Percentiles rank a stretch among this genome's conserved stretches.
Evolutionary conservation across 2,113 vertebrate species (phyloP).

Genomic region (Gyps fulvus): DNA sequence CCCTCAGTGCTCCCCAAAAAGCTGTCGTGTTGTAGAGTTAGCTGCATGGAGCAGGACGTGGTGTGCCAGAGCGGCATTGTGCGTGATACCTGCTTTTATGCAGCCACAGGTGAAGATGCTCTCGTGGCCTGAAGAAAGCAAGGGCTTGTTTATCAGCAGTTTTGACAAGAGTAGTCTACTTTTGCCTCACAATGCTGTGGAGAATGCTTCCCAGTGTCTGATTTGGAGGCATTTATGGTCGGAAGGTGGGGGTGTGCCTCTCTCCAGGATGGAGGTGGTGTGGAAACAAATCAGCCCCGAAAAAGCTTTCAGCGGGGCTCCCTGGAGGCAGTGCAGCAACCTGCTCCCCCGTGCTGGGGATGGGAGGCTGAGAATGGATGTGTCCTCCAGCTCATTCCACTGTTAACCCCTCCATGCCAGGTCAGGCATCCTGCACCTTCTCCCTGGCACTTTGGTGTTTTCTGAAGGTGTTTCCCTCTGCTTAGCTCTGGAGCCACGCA

Average conservation of each 20-base stretch:
- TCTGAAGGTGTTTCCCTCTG: neutral
- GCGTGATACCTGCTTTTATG: accelerated
- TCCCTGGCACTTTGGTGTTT: neutral
- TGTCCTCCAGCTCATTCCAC: neutral
- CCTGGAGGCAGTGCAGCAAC: neutral
- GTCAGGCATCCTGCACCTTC: neutral
- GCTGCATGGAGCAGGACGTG: accelerated
- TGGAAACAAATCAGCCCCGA: neutral
- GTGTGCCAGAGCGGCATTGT: accelerated
- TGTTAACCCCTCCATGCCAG: neutral
- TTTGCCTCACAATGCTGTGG: neutral
- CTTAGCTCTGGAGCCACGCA: accelerated
- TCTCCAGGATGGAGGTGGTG: neutral
- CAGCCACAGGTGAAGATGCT: neutral
- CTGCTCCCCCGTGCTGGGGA: accelerated
- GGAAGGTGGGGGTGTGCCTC: neutral
- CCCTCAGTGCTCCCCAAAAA: neutral
- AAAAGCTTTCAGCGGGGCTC: constrained; percentile 36
- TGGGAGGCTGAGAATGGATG: neutral
- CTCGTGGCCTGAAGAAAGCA: accelerated
- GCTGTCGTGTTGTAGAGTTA: accelerated
- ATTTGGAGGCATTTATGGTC: neutral
- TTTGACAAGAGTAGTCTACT: neutral
- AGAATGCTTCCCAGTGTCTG: neutral
- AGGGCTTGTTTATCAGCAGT: neutral